Conservation (phyloP, 2,797 vertebrate species). For the Lagorchestes hirsutus region DNA sequence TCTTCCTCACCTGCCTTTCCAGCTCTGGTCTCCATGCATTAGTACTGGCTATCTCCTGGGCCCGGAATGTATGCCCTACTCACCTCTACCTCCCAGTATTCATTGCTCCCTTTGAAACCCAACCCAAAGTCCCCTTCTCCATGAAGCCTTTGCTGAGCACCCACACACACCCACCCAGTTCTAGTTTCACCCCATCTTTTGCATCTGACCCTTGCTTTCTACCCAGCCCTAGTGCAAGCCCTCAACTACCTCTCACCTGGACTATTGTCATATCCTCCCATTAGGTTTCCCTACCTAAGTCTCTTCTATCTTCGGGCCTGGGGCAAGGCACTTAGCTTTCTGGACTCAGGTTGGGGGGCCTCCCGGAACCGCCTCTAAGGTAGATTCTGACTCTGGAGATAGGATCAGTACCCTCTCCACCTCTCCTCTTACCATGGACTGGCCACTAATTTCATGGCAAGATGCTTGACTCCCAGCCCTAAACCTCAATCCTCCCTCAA, state of each 20-base stretch:
- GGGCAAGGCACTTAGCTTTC: not conserved
- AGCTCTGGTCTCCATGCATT: not conserved
- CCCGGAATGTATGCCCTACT: not conserved
- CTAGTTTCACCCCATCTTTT: not conserved
- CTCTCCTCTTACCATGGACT: not conserved
- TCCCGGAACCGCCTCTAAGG: not conserved
- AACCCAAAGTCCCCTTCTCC: not conserved
- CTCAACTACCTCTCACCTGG: not conserved
- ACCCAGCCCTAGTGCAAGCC: not conserved
- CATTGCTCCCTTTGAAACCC: not conserved
- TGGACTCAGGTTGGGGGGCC: not conserved
- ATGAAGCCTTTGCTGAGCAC: not conserved
- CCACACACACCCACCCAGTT: too few relatives aligned
- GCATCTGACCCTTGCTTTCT: not conserved
- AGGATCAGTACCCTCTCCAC: not conserved
- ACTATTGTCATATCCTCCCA: not conserved
- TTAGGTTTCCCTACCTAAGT: not conserved
- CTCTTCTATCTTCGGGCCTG: not conserved
- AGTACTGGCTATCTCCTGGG: not conserved
- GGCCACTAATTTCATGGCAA: slow-evolving; percentile 29
- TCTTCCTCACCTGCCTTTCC: too few relatives aligned
- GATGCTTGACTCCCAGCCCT: slow-evolving; percentile 21
- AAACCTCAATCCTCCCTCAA: slow-evolving; percentile 39
- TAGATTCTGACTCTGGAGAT: slow-evolving; percentile 18
- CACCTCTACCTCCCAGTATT: not conserved